Percentiles rank a stretch among this genome's conserved stretches.
These are phyloP conservation scores for Paracentrotus lividus DNA, from an alignment of 53 echinoderm and acorn worm species.

Conservation along the genomic window DNA sequence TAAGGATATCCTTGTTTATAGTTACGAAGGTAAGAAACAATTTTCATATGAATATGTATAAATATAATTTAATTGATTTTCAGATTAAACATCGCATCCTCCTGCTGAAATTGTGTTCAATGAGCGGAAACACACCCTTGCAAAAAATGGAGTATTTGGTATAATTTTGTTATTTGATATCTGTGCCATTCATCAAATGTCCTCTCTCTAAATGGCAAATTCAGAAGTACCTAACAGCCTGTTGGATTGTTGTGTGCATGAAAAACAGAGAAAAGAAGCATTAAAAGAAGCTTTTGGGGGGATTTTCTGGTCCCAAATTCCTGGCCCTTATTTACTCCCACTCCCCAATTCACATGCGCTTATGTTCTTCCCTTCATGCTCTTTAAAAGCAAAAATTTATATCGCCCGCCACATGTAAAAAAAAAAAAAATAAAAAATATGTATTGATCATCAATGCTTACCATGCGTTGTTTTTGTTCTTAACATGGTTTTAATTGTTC, in stretches of 20 bases:
- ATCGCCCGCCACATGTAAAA: not conserved
- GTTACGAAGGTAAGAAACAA: constrained; percentile 87
- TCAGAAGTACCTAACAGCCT: constrained; percentile 6
- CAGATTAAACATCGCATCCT: no score
- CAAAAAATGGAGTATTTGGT: not conserved
- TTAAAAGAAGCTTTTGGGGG: not conserved
- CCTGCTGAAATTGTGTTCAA: no score
- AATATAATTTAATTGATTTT: no score
- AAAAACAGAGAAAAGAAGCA: constrained; percentile 19
- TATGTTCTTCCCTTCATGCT: not conserved
- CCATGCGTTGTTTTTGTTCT: not conserved
- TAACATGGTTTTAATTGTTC: not conserved
- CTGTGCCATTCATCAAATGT: not conserved
- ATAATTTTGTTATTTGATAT: not conserved
- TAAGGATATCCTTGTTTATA: constrained; percentile 95
- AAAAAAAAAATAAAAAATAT: not conserved
- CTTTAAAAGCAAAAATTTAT: not conserved
- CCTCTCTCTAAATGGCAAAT: not conserved
- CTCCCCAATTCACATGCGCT: not conserved
- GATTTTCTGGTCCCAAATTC: not conserved
- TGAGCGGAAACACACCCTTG: no score
- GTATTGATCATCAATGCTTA: not conserved
- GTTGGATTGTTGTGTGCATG: constrained; percentile 25
- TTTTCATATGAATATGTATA: no score
- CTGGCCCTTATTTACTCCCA: not conserved